A percentile compares a stretch with the other conserved stretches of the same genome.
These are phyloP conservation scores for Mormyrus iriodes DNA, from an alignment of 2,113 vertebrate species.

Conservation along the genomic window DNA sequence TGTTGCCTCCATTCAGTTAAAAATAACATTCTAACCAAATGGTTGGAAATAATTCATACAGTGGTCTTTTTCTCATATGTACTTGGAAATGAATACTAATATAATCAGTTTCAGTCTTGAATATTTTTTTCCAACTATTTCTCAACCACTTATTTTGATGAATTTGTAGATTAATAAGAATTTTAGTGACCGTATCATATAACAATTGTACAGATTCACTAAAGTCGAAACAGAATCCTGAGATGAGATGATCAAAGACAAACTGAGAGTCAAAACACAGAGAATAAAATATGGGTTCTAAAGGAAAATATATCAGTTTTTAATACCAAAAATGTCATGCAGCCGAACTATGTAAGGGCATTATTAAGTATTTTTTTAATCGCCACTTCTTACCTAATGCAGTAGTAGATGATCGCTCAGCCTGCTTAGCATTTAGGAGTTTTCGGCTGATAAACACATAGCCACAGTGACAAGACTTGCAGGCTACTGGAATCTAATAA, in stretches of 20 bases:
- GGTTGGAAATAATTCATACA: background rate
- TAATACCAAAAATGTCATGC: background rate
- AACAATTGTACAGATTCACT: background rate
- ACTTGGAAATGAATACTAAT: background rate
- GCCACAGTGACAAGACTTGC: constrained; percentile 94
- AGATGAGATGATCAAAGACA: background rate
- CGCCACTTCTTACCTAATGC: constrained; percentile 63
- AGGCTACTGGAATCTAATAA: constrained; percentile 88
- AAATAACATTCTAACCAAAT: background rate
- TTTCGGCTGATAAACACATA: constrained; percentile 97
- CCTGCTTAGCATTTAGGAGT: constrained; percentile 83
- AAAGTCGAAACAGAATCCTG: background rate
- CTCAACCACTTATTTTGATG: background rate
- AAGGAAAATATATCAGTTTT: background rate
- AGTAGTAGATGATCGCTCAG: constrained; percentile 75
- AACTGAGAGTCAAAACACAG: background rate
- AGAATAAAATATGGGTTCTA: background rate
- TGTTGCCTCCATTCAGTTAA: background rate
- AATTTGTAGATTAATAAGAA: background rate
- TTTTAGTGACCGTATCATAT: background rate
- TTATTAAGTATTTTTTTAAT: background rate
- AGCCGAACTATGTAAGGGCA: background rate
- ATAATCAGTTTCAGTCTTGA: background rate
- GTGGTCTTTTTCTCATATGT: background rate
- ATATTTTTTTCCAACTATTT: background rate